A percentile compares a stretch with the other conserved stretches of the same genome.
Conservation (phyloP, 2,888 invertebrate genomes). For the Hylaea fasciaria region DNA sequence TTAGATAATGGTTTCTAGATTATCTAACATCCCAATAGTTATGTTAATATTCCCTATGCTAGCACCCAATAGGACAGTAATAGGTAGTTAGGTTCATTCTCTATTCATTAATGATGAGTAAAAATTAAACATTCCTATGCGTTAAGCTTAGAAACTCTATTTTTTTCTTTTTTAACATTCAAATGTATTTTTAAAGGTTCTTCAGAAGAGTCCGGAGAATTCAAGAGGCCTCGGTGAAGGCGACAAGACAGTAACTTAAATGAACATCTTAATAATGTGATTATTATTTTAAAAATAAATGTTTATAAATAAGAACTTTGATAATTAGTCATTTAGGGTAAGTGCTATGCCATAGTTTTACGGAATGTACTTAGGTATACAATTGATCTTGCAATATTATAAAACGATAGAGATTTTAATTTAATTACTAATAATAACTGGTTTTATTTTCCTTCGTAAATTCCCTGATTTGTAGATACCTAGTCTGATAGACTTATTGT, state of each 20-base stretch:
- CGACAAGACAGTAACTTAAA: conserved; percentile 39
- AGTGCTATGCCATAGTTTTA: conserved; percentile 59
- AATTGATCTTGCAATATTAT: conserved; percentile 58
- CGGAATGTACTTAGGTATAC: conserved; percentile 54
- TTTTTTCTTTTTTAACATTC: no score
- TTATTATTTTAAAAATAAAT: conserved; percentile 62
- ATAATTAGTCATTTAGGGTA: conserved; percentile 80
- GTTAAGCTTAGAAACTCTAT: no score
- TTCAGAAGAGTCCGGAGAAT: conserved; percentile 80
- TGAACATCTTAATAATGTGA: conserved; percentile 75
- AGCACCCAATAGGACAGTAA: no score
- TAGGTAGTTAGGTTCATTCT: no score
- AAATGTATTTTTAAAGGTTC: conserved; percentile 66
- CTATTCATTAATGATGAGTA: no score
- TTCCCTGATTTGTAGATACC: no score
- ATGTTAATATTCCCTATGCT: no score
- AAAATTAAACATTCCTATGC: no score
- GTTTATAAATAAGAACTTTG: conserved; percentile 52
- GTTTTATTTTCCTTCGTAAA: conserved; percentile 27
- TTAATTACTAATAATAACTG: conserved; percentile 29
- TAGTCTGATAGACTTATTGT: no score
- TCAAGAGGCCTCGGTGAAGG: conserved; percentile 75
- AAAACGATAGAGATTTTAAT: conserved; percentile 48
- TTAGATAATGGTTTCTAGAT: no score
- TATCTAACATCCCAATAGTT: no score